Base-by-base conservation (phyloP, 2,797 vertebrate genomes). In the Alfaro cultratus region DNA sequence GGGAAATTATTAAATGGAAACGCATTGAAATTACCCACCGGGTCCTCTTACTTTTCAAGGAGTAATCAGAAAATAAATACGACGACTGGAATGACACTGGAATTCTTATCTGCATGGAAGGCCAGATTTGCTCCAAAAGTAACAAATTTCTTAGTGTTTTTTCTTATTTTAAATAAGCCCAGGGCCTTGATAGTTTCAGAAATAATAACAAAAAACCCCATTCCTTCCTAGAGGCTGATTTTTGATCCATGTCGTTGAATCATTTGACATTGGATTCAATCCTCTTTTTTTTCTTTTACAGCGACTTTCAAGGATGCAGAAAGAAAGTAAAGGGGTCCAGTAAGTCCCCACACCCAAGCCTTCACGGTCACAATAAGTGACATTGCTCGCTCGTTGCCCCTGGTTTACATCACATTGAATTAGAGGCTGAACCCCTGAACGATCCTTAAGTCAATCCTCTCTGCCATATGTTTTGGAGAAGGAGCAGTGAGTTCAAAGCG, bases 391-490 rank as follows among this genome's bases (percentile, higher is more conserved):
- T 75, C 77, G 2, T 88, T 91, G 89, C 90, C 91, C 91, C 88
- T 87, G 85, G 79, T 93, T 92, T 93, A 89, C 92, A 92, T 94
- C 90, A 91, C 89, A 72, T 86, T 85, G 87, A 91, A 92, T 94
- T 91, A 91, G 78, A 86, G 86, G 85, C 83, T 87, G 78, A 83
- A 80, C 82, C 80, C 77, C 79, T 76, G 86, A 84, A 91, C 29
- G 88, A 87, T 81, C 79, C 87, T 80, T 87, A 92, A 93, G 93
- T 90, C 91, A 80, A 68, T 86, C 80, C 82, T 80, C 75, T 73
- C 89, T 70, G 91, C 91, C 88, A 79, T 90, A 88, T 91, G 92
- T 90, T 94, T 90, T 74, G 80, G 76, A 86, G 78, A 82, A 89
- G 89, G 89, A 88, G 90, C 90, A 81, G 85, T 45, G 53, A 89